Evolutionary conservation across 2,113 vertebrate species (phyloP).

Genomic region (Scalopus aquaticus): DNA sequence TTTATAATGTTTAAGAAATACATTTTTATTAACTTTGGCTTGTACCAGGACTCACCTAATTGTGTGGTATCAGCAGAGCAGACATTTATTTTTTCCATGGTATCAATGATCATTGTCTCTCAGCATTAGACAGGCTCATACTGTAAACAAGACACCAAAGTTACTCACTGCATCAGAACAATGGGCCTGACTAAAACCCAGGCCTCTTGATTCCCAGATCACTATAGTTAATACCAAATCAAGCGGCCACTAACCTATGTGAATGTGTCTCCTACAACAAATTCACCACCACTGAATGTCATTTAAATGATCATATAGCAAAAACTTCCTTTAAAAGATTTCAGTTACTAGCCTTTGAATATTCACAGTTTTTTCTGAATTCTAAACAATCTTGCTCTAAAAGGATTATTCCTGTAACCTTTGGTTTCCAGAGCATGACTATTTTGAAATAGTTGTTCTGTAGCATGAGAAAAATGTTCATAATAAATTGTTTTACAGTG

Average conservation of each 20-base stretch:
- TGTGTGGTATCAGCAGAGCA: background rate
- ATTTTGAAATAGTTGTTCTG: slow-evolving; percentile 18
- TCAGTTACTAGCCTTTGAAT: background rate
- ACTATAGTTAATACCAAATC: background rate
- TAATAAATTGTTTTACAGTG: background rate
- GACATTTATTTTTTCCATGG: background rate
- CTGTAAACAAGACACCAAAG: background rate
- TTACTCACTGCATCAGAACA: background rate
- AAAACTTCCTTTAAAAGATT: background rate
- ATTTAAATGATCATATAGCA: background rate
- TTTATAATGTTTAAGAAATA: too few relatives aligned
- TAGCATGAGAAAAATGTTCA: background rate
- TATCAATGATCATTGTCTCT: background rate
- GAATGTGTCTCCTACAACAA: background rate
- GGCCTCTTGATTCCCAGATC: background rate
- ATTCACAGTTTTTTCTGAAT: background rate
- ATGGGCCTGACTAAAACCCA: background rate
- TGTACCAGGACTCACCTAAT: background rate
- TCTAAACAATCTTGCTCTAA: background rate
- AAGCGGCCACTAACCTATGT: background rate
- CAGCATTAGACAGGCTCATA: background rate
- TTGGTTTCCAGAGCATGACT: background rate
- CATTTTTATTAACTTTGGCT: too few relatives aligned
- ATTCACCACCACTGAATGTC: background rate
- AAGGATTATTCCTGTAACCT: background rate